Evolutionary conservation across 1,140 invertebrate genomes (phyloP).

Genomic region (Diabrotica undecimpunctata): DNA sequence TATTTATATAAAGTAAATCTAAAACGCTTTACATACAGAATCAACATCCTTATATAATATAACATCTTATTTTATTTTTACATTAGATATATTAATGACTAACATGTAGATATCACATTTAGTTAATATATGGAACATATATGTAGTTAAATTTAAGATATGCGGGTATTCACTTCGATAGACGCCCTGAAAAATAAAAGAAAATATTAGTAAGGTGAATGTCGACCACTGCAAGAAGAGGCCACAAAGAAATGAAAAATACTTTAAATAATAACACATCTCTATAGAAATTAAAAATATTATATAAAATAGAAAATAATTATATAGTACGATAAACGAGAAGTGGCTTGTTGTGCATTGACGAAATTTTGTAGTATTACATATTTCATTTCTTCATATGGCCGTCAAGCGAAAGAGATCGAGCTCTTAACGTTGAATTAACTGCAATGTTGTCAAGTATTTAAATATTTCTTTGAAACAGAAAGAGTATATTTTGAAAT

Average conservation of each 20-base stretch:
- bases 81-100: constrained; percentile 12
- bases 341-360: background rate
- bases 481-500: too few species aligned
- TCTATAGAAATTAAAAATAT: background rate
- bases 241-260: background rate
- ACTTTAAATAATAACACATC: background rate
- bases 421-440: background rate
- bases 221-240: background rate
- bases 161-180: background rate
- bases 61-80: background rate
- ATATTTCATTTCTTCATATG: background rate
- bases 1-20: background rate
- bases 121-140: constrained; percentile 16
- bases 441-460: background rate
- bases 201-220: background rate
- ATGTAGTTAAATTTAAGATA: constrained; percentile 3
- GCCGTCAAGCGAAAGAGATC: too few species aligned
- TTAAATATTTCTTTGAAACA: too few species aligned
- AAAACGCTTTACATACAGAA: background rate
- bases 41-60: background rate
- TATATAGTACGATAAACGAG: too few species aligned
- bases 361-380: too few species aligned
- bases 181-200: background rate
- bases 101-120: constrained; percentile 17
- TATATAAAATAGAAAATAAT: too few species aligned